phyloP scores from a whole-genome alignment of 2,113 vertebrate species.

The Phrynocephalus versicolor region DNA sequence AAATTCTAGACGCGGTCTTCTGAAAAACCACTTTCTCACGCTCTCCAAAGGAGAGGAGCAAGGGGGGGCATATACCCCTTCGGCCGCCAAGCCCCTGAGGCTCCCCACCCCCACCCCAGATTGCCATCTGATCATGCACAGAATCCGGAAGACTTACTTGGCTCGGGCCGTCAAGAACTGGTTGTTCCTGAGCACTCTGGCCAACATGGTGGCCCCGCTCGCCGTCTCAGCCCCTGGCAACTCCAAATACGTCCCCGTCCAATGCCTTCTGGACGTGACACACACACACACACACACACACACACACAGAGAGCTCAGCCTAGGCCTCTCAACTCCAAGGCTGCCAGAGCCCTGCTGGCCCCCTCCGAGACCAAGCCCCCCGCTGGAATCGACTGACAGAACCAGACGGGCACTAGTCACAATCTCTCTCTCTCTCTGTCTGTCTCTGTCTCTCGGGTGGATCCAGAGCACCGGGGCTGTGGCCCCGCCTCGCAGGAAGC shows the following conservation, averaged over 20 bases:
- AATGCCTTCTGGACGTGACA: background rate
- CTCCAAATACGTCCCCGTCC: background rate
- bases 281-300: too few species aligned
- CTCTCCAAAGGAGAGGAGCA: too few species aligned
- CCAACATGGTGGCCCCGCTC: constrained; percentile 40
- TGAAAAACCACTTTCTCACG: too few species aligned
- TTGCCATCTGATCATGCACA: too few species aligned
- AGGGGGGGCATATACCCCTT: too few species aligned
- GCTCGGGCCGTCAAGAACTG: constrained; percentile 49
- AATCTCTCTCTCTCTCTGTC: background rate
- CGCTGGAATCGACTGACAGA: background rate
- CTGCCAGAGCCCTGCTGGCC: background rate
- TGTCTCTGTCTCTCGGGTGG: background rate
- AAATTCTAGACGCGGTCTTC: too few species aligned
- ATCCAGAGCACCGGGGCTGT: background rate
- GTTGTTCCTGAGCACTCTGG: constrained; percentile 24
- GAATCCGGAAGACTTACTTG: constrained; percentile 66
- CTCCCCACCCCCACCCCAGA: too few species aligned
- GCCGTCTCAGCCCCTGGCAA: background rate
- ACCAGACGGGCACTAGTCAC: background rate
- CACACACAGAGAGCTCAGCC: too few species aligned
- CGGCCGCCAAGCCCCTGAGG: too few species aligned
- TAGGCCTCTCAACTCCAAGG: background rate
- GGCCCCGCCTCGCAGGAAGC: constrained; percentile 5
- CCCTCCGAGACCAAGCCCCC: background rate